phyloP scores from a whole-genome alignment of 2,797 vertebrate genomes.

The Lagocephalus sceleratus region DNA sequence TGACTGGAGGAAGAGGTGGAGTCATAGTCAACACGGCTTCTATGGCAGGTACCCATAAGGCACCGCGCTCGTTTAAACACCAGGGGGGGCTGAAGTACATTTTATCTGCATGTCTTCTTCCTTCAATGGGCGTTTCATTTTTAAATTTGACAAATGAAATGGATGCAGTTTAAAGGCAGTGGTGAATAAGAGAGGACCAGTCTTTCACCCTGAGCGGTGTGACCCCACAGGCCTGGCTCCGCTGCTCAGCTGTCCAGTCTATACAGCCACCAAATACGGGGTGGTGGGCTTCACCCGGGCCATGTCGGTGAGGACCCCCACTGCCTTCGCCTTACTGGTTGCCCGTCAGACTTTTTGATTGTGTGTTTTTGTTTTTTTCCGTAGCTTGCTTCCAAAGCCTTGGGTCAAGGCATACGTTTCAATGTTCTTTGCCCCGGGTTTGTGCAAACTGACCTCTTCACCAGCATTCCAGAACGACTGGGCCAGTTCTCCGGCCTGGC shows the following conservation, averaged over 20 bases:
- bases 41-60: conserved; percentile 64
- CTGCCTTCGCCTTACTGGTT: neutral
- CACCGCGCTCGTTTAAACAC: no score
- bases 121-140: neutral
- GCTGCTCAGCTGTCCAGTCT: conserved; percentile 56
- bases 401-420: conserved; percentile 54
- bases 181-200: no score
- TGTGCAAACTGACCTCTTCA: conserved; percentile 44
- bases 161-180: no score
- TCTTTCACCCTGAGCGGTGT: neutral
- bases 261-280: conserved; percentile 74
- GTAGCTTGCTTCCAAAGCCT: conserved; percentile 33
- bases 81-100: neutral
- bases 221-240: conserved; percentile 57
- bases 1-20: conserved; percentile 67
- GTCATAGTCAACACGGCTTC: conserved; percentile 71
- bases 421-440: conserved; percentile 61
- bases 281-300: conserved; percentile 76
- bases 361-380: neutral
- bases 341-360: neutral
- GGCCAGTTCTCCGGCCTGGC: conserved; percentile 32
- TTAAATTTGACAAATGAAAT: no score
- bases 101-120: neutral
- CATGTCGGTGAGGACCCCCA: conserved; percentile 59
- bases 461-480: neutral